These are phyloP conservation scores for Acridotheres tristis DNA, from an alignment of 2,797 vertebrate species.

Conservation along the genomic window DNA sequence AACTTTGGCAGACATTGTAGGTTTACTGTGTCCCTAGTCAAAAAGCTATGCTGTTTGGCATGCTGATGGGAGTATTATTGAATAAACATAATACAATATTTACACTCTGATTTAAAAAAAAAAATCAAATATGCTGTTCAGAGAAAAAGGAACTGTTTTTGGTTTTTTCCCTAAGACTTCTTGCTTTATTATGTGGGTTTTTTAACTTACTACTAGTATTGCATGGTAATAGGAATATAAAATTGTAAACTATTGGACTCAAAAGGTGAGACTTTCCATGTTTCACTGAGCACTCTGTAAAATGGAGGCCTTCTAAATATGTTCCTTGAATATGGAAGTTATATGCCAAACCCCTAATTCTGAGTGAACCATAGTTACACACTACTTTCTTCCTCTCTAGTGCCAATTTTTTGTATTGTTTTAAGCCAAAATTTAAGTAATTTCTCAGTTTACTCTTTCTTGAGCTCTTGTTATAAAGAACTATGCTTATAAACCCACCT, in stretches of 20 bases:
- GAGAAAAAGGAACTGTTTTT: neutral
- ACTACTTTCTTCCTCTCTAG: neutral
- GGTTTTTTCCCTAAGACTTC: neutral
- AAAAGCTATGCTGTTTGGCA: neutral
- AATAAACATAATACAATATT: slow-evolving; percentile 29
- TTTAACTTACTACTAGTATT: neutral
- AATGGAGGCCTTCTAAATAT: neutral
- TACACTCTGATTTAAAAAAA: neutral
- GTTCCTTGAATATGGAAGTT: neutral
- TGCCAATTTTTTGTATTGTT: neutral
- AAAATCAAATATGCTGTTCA: neutral
- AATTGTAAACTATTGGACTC: neutral
- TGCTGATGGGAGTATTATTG: neutral
- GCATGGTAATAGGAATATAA: neutral
- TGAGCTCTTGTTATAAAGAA: neutral
- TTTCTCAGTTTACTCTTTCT: neutral
- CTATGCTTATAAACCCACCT: neutral
- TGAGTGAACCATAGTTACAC: neutral
- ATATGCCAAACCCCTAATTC: neutral
- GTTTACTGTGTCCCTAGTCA: neutral
- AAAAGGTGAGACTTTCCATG: neutral
- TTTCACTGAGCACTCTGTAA: neutral
- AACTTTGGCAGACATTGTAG: neutral
- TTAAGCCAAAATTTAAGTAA: neutral
- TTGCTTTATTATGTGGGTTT: neutral